Evolutionary conservation across 2,888 invertebrate species (phyloP), one percentile per base, ranked within the genome.

Genomic region (Eilema caniola): DNA sequence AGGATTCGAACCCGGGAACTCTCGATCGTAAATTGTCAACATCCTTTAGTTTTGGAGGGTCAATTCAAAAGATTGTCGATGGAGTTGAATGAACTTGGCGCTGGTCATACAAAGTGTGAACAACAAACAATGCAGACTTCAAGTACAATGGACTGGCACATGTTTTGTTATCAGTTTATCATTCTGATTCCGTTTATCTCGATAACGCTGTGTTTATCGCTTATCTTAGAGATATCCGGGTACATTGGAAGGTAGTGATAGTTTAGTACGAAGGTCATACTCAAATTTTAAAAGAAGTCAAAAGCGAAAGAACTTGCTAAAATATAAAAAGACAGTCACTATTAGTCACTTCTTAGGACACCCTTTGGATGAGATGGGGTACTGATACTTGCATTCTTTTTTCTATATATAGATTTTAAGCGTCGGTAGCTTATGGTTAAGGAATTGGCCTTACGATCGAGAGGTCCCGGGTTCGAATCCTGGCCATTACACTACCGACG

Each of bases 21-120:
- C n/a, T n/a, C n/a, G n/a, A n/a, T n/a, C n/a, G n/a, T 59, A 74
- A 80, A 83, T 85, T 80, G 85, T 64, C 67, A 37, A 83, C 83
- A 80, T 86, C 85, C 85, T 86, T 70, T 67, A 69, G 68, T 79
- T 75, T 81, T 70, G 66, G 67, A 77, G 80, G 82, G 85, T 64
- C 78, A 61, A 65, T 28, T 70, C 60, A 62, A 76, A 75, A 79
- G 68, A 69, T 74, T 69, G 66, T 41, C 70, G 70, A 73, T 69
- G 64, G 73, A 25, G 83, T 78, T 83, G 77, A 84, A 83, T 63
- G 79, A 80, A 75, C 83, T 71, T 56, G 14, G 31, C 47, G 20
- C 28, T 23, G 41, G 41, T 14, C 41, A 25, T 47, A 37, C 28
- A 63, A 61, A 33, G 63, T 47, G 53, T 59, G 62, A 25, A 37